Percentiles rank a stretch among this genome's conserved stretches.
phyloP scores from a whole-genome alignment of 2,113 vertebrate genomes.

The Cynoglossus semilaevis region DNA sequence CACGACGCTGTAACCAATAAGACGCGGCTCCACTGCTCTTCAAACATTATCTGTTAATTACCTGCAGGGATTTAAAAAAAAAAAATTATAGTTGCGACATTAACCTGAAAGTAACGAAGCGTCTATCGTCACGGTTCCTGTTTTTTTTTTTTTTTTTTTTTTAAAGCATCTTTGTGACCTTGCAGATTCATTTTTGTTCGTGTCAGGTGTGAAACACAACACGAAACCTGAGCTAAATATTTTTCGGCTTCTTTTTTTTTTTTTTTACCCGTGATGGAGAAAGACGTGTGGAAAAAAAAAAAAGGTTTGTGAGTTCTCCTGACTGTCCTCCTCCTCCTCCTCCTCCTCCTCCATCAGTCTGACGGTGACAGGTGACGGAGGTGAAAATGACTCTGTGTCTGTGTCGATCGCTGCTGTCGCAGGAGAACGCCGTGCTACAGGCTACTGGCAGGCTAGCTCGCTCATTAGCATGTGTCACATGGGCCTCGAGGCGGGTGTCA shows the following conservation, averaged over 20 bases:
- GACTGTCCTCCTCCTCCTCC: constrained; percentile 63
- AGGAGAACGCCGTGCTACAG: constrained; percentile 54
- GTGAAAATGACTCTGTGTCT: constrained; percentile 75
- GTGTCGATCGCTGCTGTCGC: constrained; percentile 60
- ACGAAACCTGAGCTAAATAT: constrained; percentile 26
- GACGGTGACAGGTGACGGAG: constrained; percentile 73
- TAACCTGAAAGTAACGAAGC: constrained; percentile 48
- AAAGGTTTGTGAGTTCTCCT: constrained; percentile 45
- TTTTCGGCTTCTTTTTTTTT: constrained; percentile 22
- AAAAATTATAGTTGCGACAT: constrained; percentile 53
- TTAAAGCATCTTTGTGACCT: constrained; percentile 49
- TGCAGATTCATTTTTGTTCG: constrained; percentile 51
- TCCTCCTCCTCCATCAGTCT: constrained; percentile 66
- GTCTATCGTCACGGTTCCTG: constrained; percentile 42
- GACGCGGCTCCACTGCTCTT: constrained; percentile 22
- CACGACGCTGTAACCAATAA: constrained; percentile 39
- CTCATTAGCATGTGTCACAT: constrained; percentile 76
- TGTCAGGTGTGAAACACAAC: constrained; percentile 44
- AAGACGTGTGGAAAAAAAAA: constrained; percentile 10
- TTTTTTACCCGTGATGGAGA: constrained; percentile 17
- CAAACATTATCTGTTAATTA: constrained; percentile 62
- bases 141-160: too few relatives aligned
- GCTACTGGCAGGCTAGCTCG: constrained; percentile 61
- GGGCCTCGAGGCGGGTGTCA: constrained; percentile 61
- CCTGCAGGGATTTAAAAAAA: constrained; percentile 22